A percentile compares a stretch with the other conserved stretches of the same genome.
These are phyloP conservation scores for Ploceus nigricollis DNA, from an alignment of 2,113 vertebrate genomes.

Conservation along the genomic window DNA sequence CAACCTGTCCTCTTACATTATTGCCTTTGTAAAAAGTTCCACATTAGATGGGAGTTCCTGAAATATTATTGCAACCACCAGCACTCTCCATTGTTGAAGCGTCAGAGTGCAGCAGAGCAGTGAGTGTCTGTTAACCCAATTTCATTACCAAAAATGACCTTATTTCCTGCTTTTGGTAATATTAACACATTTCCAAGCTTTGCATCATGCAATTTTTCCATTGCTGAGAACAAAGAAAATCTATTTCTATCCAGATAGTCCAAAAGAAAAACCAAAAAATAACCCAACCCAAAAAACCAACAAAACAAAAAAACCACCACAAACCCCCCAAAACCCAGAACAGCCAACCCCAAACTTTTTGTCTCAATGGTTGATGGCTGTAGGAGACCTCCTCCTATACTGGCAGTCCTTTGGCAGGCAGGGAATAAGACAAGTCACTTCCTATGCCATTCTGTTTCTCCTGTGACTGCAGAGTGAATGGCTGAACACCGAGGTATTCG, in stretches of 20 bases:
- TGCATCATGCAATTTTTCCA: not conserved
- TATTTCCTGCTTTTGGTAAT: not conserved
- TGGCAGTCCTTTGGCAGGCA: not conserved
- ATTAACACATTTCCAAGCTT: not conserved
- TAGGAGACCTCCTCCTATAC: not conserved
- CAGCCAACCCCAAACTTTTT: not conserved
- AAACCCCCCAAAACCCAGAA: not conserved
- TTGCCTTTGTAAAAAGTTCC: not conserved
- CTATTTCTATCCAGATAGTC: not conserved
- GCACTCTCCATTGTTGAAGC: not conserved
- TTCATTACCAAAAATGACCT: not conserved
- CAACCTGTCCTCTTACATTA: not conserved
- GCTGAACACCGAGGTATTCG: not conserved
- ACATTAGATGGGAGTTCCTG: not conserved
- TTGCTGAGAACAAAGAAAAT: not conserved
- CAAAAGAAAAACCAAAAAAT: not conserved
- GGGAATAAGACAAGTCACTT: not conserved
- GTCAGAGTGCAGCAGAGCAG: not conserved
- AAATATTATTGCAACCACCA: not conserved
- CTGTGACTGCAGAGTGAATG: not conserved
- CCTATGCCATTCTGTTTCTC: fast-evolving
- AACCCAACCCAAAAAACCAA: not conserved
- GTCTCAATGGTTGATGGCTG: not conserved
- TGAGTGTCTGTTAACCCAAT: not conserved
- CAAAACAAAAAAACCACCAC: not conserved